Base-by-base conservation (phyloP, 2,797 vertebrate genomes). In the Vireo griseus region DNA sequence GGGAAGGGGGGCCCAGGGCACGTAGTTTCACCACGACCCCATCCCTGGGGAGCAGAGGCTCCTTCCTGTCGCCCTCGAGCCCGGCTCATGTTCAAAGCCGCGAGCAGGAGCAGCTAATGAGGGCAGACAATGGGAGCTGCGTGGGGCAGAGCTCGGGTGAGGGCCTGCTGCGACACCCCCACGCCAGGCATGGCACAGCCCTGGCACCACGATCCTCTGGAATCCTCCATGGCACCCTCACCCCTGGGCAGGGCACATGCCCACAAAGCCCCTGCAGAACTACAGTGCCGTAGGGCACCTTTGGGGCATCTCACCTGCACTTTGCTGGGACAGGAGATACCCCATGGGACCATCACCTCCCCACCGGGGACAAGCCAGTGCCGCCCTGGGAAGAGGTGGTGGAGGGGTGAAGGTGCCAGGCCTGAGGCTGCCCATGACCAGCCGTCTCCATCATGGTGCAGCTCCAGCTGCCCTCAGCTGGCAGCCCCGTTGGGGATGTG, bases 41-140 rank as follows among this genome's bases (percentile, higher is more conserved):
- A 25, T 85, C 90, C 71, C 82, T 2, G 8, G 68, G 78, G 93
- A 95, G 33, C 45, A 35, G 78, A 85, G 95, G 91, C 91, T 94
- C 86, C 89, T 94, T 93, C 91, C 95, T 91, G 91, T 80, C 33
- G 42, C 63, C 67, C 74, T 3, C n/a, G 10, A 79, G 59, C 84
- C 48, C 62, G 8, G 77, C 80, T 93, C 69, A 6, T 79, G 86
- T 88, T 94, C 92, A 88, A 93, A 94, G 96, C 81, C 13, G 0
- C 5, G 11, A 77, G 66, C 77, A 85, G 92, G 72, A 91, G 80
- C 55, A 5, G 77, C 62, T 78, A 54, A 93, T 40, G 75, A 89
- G 55, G 71, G 28, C 86, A 82, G 92, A 89, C 86, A 92, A 93
- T 89, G 69, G 65, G 88, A 94, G 80, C 94, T 95, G 95, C 52